Percentiles rank a stretch among this genome's conserved stretches.
phyloP scores from a whole-genome alignment of 2,797 vertebrate species.

The Gambelia wislizenii region DNA sequence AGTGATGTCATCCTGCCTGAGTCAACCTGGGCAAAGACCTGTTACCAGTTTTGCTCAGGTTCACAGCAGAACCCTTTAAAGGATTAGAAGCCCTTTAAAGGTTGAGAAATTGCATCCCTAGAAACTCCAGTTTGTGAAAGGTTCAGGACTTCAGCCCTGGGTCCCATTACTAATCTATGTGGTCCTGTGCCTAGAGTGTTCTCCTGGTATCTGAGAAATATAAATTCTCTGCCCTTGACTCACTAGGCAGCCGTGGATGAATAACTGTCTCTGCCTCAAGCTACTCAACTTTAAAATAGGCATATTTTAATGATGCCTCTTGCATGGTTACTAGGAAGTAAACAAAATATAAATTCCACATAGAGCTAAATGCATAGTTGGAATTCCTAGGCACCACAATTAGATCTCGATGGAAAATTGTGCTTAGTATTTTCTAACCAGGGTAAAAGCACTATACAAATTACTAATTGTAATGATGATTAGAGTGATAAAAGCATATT shows the following conservation, averaged over 20 bases:
- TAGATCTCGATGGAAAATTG: neutral
- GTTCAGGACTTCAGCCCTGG: neutral
- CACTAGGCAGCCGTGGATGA: neutral
- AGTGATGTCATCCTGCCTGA: conserved; percentile 44
- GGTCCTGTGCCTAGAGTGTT: neutral
- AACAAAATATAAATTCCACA: neutral
- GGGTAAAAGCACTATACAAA: neutral
- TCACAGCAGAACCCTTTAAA: neutral
- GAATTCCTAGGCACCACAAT: neutral
- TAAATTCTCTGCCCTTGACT: neutral
- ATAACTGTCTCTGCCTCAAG: neutral
- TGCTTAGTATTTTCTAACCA: neutral
- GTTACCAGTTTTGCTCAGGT: neutral
- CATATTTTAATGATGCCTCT: neutral
- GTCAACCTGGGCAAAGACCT: neutral
- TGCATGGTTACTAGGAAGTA: neutral
- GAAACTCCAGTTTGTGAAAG: neutral
- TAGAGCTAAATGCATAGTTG: neutral
- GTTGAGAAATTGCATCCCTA: neutral
- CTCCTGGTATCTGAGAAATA: neutral
- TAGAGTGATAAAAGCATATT: neutral
- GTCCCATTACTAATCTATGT: neutral
- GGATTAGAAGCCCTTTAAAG: neutral
- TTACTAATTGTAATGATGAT: neutral
- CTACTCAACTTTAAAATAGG: neutral